These are phyloP conservation scores for Unio pictorum DNA, from an alignment of 2,888 invertebrate species.

Conservation along the genomic window DNA sequence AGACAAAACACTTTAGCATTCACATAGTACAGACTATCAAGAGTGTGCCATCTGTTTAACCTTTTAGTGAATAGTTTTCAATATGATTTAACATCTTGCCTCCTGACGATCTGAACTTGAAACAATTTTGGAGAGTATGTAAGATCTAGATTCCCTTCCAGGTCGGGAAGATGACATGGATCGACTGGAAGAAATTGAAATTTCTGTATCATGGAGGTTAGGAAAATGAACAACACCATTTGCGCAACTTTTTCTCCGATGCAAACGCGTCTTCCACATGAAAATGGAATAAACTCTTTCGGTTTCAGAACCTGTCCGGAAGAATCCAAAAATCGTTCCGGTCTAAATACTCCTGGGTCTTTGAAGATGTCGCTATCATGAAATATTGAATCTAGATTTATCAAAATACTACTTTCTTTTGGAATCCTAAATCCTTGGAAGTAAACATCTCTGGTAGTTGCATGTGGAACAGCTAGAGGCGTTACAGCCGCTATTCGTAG, in stretches of 20 bases:
- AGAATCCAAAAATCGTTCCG: background rate
- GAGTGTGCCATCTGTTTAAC: too few relatives aligned
- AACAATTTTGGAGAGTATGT: background rate
- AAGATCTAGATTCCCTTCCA: background rate
- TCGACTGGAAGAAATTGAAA: slow-evolving; percentile 1
- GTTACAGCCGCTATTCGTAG: background rate
- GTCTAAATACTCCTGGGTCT: slow-evolving; percentile 2
- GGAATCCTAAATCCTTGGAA: slow-evolving; percentile 2
- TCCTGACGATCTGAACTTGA: background rate
- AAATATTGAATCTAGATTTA: background rate
- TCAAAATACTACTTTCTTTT: background rate
- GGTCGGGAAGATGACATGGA: background rate
- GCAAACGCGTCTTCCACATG: slow-evolving; percentile 5
- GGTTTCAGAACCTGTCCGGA: background rate
- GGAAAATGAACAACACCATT: slow-evolving; percentile 11
- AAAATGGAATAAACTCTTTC: slow-evolving; percentile 3
- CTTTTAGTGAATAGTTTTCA: background rate
- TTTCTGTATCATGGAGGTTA: slow-evolving; percentile 7
- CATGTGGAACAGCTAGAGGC: slow-evolving; percentile 1
- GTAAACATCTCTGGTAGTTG: background rate
- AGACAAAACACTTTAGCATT: too few relatives aligned
- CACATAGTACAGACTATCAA: too few relatives aligned
- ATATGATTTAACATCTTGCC: background rate
- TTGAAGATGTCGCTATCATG: background rate
- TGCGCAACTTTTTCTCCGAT: slow-evolving; percentile 8